Conservation (phyloP, 2,113 vertebrate species). For the Equus przewalskii region DNA sequence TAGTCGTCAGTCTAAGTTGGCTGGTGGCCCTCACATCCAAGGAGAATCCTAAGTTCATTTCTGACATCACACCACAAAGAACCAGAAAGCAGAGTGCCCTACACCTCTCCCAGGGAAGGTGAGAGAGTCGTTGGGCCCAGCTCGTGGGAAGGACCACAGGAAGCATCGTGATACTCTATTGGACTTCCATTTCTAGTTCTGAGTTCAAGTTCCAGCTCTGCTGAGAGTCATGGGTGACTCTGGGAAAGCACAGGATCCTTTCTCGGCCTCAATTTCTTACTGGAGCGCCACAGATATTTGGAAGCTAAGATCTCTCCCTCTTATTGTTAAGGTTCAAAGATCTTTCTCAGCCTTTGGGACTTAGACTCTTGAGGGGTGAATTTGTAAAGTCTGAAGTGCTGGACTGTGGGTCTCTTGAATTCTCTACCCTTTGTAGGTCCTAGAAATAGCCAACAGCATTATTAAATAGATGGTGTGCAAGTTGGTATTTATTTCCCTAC, state of each 20-base stretch:
- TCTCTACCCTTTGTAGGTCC: background rate
- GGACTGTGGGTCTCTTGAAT: background rate
- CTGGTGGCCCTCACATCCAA: background rate
- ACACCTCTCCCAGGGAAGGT: background rate
- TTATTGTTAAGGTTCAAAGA: background rate
- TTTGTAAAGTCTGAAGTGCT: background rate
- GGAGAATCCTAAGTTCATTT: background rate
- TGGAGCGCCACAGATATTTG: background rate
- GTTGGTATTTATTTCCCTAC: background rate
- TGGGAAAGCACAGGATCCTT: background rate
- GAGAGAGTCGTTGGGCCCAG: background rate
- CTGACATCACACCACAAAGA: background rate
- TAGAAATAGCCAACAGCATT: background rate
- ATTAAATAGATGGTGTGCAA: background rate
- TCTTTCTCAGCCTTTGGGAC: background rate
- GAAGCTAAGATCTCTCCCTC: background rate
- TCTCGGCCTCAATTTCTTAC: background rate
- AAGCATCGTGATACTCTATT: background rate
- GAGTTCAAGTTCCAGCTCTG: background rate
- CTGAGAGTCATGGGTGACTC: background rate
- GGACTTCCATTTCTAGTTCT: background rate
- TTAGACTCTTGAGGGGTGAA: background rate
- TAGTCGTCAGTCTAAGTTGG: background rate
- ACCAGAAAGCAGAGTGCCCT: background rate
- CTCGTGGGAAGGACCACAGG: background rate